These are phyloP conservation scores for Anthonomus grandis DNA, from an alignment of 1,140 invertebrate species.

Conservation along the genomic window DNA sequence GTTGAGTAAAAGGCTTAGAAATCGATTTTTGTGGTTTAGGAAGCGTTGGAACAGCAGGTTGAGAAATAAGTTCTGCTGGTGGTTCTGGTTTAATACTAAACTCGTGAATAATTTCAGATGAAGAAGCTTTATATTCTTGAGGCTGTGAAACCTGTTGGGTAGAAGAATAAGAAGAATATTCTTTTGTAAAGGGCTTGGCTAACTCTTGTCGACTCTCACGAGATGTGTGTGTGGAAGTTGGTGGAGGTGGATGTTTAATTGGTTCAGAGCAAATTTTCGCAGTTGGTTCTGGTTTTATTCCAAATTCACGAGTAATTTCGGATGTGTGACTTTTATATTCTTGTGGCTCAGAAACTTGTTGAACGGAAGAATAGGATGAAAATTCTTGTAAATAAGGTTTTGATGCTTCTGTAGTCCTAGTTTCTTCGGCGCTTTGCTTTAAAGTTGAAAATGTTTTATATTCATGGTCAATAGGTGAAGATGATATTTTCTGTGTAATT, in stretches of 20 bases:
- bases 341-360: constrained; percentile 29
- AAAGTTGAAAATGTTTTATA: too few species aligned
- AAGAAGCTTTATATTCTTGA: constrained; percentile 31
- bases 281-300: constrained; percentile 65
- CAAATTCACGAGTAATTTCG: constrained; percentile 50
- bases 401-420: background rate
- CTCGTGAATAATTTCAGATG: constrained; percentile 21
- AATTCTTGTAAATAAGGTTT: constrained; percentile 25
- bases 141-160: constrained; percentile 26
- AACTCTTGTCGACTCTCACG: too few species aligned
- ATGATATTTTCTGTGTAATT: too few species aligned
- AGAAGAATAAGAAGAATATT: constrained; percentile 26
- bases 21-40: background rate
- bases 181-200: constrained; percentile 21
- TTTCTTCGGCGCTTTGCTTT: too few species aligned
- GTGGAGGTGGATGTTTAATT: constrained; percentile 49
- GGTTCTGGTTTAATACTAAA: constrained; percentile 22
- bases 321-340: constrained; percentile 30
- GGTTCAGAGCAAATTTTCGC: constrained; percentile 63
- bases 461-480: too few species aligned
- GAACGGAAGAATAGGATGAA: constrained; percentile 22
- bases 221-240: too few species aligned
- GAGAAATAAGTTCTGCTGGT: constrained; percentile 36
- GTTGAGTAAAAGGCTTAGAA: constrained; percentile 18
- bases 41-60: constrained; percentile 19